Evolutionary conservation across 2,797 vertebrate genomes (phyloP).

Genomic region (Babyrousa celebensis): DNA sequence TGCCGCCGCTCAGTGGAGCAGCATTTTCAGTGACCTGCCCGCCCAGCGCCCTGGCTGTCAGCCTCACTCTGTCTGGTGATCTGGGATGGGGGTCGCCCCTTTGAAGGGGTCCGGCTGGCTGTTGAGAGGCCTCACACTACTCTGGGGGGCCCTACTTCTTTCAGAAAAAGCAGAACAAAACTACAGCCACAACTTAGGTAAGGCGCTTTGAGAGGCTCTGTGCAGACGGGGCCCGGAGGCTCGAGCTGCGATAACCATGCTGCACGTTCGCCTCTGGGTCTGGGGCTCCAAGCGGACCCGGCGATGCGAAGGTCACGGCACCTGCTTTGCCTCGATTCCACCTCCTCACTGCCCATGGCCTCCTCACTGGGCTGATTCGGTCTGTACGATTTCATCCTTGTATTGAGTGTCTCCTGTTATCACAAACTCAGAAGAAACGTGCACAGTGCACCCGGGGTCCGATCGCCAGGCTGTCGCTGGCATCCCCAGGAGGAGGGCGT

Average conservation of each 20-base stretch:
- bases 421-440: neutral
- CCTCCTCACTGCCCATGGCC: too few species aligned
- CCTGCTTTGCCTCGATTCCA: rapidly evolving
- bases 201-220: neutral
- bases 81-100: neutral
- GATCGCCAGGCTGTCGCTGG: rapidly evolving
- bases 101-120: neutral
- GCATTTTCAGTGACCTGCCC: too few species aligned
- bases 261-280: rapidly evolving
- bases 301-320: rapidly evolving
- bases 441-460: rapidly evolving
- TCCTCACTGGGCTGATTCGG: neutral
- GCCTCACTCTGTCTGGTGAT: rapidly evolving
- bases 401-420: neutral
- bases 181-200: neutral
- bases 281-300: rapidly evolving
- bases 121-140: neutral
- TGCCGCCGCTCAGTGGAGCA: neutral
- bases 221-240: rapidly evolving
- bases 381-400: neutral
- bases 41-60: rapidly evolving
- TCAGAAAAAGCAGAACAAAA: neutral
- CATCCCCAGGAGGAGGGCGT: neutral
- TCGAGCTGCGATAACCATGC: rapidly evolving
- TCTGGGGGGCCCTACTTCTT: neutral